Evolutionary conservation across 2,113 vertebrate genomes (phyloP), one percentile per base, ranked within the genome.

Genomic region (Crotalus tigris): DNA sequence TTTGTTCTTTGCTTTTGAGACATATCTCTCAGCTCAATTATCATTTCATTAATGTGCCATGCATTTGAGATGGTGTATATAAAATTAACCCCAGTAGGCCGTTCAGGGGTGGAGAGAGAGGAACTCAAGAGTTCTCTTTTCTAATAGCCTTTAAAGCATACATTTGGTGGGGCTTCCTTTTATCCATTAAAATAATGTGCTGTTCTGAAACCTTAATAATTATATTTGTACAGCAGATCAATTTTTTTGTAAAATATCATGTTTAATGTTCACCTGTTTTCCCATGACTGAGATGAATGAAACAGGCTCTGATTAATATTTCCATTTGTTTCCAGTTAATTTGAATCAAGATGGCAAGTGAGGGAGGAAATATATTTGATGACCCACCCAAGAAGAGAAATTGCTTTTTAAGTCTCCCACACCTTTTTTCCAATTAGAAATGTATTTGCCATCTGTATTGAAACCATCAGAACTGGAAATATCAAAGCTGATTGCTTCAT

Each of bases 191-290:
- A 23, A 19, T 81, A 95, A 95, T 91, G 96, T 88, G 85, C 94
- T 95, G 69, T 92, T 95, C 95, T 95, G 94, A 93, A 93, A 95
- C 95, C 95, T 96, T 96, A 97, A 97, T 97, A 97, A 96, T 85
- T 95, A 19, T 94, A 96, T 97, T 97, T 96, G 93, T 95, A 85
- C 87, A 95, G 96, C 97, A 97, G 95, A 95, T 97, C 95, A 93
- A 86, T 96, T 95, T 96, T 93, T 91, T 94, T 91, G 93, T 96
- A 96, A 96, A 95, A 96, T 96, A 92, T 89, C 96, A 94, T 94
- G 91, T 94, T 97, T 97, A 96, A 90, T 64, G 75, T 95, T 97
- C 97, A 97, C 86, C 96, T 96, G 92, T 92, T 90, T 97, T 97
- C 97, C 96, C 92, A 87, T 93, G 93, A 96, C 94, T 39, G 51